phyloP scores from a whole-genome alignment of 1,140 invertebrate species.

The Camponotus vicinus region DNA sequence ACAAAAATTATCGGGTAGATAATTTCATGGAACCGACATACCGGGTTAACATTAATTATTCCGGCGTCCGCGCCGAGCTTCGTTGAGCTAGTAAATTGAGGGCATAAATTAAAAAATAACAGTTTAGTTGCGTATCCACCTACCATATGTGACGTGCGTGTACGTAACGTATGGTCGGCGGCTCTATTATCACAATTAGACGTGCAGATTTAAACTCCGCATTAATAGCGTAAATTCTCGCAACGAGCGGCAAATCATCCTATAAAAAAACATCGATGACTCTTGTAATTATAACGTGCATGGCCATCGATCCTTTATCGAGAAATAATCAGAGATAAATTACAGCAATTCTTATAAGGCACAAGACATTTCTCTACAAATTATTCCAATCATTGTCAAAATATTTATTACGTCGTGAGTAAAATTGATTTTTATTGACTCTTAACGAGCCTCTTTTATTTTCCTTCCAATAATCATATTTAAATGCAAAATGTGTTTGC shows the following conservation, averaged over 20 bases:
- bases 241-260: constrained; percentile 55
- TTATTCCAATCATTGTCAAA: not conserved
- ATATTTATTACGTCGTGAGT: not conserved
- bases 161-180: constrained; percentile 60
- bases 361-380: not conserved
- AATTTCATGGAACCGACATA: constrained; percentile 65
- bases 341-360: too few relatives aligned
- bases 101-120: constrained; percentile 75
- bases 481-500: not conserved
- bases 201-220: constrained; percentile 23
- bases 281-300: not conserved
- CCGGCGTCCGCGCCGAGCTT: constrained; percentile 55
- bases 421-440: constrained; percentile 8
- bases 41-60: constrained; percentile 72
- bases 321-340: too few relatives aligned
- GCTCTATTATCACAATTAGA: constrained; percentile 71
- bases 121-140: constrained; percentile 68
- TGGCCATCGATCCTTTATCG: too few relatives aligned
- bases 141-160: constrained; percentile 66
- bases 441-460: not conserved
- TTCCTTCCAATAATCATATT: not conserved
- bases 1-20: constrained; percentile 74
- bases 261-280: constrained; percentile 12
- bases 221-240: constrained; percentile 52
- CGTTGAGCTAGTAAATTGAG: constrained; percentile 71